These are phyloP conservation scores for Enteromius argenteus DNA, from an alignment of 2,797 vertebrate species.

Conservation along the genomic window DNA sequence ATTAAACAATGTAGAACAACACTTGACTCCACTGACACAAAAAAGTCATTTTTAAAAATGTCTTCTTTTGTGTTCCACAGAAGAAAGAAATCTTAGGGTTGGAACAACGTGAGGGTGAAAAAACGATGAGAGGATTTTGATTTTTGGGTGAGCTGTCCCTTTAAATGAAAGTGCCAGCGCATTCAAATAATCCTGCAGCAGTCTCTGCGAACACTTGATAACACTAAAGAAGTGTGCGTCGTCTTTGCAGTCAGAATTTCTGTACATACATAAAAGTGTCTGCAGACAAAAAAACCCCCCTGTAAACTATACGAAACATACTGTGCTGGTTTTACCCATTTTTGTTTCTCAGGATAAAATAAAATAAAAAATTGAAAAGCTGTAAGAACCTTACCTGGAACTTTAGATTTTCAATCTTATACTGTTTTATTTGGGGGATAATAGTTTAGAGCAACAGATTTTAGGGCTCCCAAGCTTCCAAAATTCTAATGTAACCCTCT, in stretches of 20 bases:
- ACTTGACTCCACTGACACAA: not conserved
- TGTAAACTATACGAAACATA: not conserved
- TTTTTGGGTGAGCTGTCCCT: not conserved
- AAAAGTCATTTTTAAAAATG: not conserved
- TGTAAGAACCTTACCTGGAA: not conserved
- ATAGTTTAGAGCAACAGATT: not conserved
- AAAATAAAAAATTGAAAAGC: not conserved
- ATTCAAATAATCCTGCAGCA: not conserved
- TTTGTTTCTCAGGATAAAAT: not conserved
- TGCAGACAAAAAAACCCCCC: not conserved
- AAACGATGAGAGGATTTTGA: not conserved
- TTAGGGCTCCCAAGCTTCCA: not conserved
- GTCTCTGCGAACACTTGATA: not conserved
- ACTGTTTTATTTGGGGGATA: not conserved
- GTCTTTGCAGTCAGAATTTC: not conserved
- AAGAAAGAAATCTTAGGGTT: not conserved
- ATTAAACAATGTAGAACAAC: too few relatives aligned
- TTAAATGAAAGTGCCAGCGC: not conserved
- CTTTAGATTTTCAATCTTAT: not conserved
- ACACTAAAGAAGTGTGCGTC: not conserved
- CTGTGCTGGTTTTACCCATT: not conserved
- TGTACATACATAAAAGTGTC: not conserved
- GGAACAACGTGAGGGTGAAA: not conserved
- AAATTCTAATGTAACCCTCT: not conserved
- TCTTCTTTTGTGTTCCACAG: not conserved